Evolutionary conservation across 2,113 vertebrate genomes (phyloP), one percentile per base, ranked within the genome.

Genomic region (Takifugu flavidus): DNA sequence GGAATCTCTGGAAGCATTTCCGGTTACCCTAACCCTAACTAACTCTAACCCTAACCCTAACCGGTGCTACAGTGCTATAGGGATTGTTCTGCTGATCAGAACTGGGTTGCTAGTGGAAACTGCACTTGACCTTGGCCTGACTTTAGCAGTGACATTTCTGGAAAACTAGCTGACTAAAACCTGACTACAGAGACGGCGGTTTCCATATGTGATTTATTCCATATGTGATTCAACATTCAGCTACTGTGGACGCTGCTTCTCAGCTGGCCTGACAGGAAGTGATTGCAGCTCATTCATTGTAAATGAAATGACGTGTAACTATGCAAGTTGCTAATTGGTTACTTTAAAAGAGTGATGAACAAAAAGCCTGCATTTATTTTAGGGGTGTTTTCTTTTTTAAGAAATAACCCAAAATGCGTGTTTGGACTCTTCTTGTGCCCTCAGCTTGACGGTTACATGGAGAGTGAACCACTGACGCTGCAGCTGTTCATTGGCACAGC

Each of bases 401-500:
- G 20, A 20, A 20, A 20, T 20, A 20, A 20, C 20, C 20, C 20
- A 20, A 20, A 20, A 20, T 1, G 20, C 20, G 20, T 20, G 20
- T 20, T 20, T 20, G 20, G 20, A 20, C 20, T 20, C 20, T 20
- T 20, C 20, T 20, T 20, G 20, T 20, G 20, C 53, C 53, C 51
- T 15, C 82, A 99, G 96, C 94, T 99, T n/a, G 94, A 96, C 0
- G 96, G 96, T 71, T 98, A 96, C 89, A 82, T 95, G 89, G 95
- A 96, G 74, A 96, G 82, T 0, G 96, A 99, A 80, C 96, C 96
- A 0, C 92, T 99, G 75, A 98, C 93, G 0, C 90, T 99, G 49
- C 97, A 99, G 93, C 90, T 99, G 78, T 99, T 99, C 90, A 99
- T 99, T 0, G 97, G 97, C 70, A 99, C 97, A 0, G 97, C 97